Evolutionary conservation across 2,888 invertebrate species (phyloP), one percentile per base, ranked within the genome.

Genomic region (Eugnorisma glareosa): DNA sequence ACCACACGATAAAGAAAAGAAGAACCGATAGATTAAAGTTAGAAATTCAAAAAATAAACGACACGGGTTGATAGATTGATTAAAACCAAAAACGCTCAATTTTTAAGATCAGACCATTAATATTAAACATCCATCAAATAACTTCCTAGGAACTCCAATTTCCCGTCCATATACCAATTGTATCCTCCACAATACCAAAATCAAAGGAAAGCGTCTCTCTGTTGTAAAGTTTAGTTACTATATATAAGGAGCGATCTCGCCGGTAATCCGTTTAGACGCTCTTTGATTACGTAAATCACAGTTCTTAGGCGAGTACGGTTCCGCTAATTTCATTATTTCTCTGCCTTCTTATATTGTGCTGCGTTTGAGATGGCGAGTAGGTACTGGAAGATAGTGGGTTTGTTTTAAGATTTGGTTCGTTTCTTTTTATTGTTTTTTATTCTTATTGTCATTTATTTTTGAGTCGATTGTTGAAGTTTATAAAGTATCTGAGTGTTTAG

Each of bases 281-380:
- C 94, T 95, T 96, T 96, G 95, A 96, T 95, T 95, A 93, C 91
- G 92, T 93, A 93, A 94, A 94, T 94, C 94, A 93, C 91, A 89
- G 91, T 93, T 93, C 94, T 94, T 94, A 94, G 92, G 89, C 92
- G 90, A 88, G 88, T 89, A 64, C 90, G 87, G 90, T 83, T 83
- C 85, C 86, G 89, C 89, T 95, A 95, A 95, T 94, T 92, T 91
- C 89, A 92, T 95, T 95, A 95, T 88, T 84, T 84, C 84, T 87
- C 89, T 85, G 74, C 88, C 85, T 86, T 82, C 81, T 63, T 77
- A 72, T 77, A 69, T 83, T 75, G 80, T 81, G 91, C 85, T 75
- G 77, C 83, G 83, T 89, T 90, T 43, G 37, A 71, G 54, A 48
- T 31, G 66, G 59, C 35, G 59, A 85, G 76, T 71, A 28, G 51